A percentile compares a stretch with the other conserved stretches of the same genome.
These are phyloP conservation scores for Orthosia cruda DNA, from an alignment of 2,888 invertebrate species.

Conservation along the genomic window DNA sequence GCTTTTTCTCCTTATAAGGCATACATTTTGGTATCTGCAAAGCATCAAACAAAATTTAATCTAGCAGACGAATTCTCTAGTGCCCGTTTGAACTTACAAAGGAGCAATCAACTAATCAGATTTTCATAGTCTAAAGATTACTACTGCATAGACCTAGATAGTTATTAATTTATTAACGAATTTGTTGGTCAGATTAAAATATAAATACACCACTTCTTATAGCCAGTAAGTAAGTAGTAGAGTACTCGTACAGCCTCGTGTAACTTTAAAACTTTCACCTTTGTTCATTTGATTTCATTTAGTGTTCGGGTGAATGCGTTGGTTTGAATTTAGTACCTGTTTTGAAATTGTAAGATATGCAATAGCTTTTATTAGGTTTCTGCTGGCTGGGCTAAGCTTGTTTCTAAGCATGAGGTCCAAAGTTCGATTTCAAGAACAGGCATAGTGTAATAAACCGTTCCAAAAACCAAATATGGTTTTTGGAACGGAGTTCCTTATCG, in stretches of 20 bases:
- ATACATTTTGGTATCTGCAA: slow-evolving; percentile 6
- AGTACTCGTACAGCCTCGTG: slow-evolving; percentile 40
- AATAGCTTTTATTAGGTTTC: too few species aligned
- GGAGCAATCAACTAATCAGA: slow-evolving; percentile 11
- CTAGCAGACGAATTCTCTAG: slow-evolving; percentile 10
- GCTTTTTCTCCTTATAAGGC: not conserved
- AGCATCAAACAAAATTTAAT: slow-evolving; percentile 2
- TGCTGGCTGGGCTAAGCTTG: too few species aligned
- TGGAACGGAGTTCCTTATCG: too few species aligned
- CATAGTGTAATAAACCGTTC: too few species aligned
- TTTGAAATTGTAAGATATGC: not conserved
- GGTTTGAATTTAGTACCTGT: slow-evolving; percentile 20
- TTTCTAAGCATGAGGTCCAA: too few species aligned
- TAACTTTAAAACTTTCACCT: slow-evolving; percentile 59
- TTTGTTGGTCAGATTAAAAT: not conserved
- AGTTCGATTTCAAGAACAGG: too few species aligned
- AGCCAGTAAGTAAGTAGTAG: too few species aligned
- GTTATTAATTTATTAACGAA: not conserved
- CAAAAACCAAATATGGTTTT: too few species aligned
- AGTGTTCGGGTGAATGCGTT: slow-evolving; percentile 1
- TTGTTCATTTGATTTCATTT: slow-evolving; percentile 51
- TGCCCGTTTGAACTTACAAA: not conserved
- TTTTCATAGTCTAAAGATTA: not conserved
- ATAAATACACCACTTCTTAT: too few species aligned
- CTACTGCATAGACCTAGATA: not conserved